Evolutionary conservation across 2,113 vertebrate genomes (phyloP), one percentile per base, ranked within the genome.

Genomic region (Oxygymnocypris stewartii): DNA sequence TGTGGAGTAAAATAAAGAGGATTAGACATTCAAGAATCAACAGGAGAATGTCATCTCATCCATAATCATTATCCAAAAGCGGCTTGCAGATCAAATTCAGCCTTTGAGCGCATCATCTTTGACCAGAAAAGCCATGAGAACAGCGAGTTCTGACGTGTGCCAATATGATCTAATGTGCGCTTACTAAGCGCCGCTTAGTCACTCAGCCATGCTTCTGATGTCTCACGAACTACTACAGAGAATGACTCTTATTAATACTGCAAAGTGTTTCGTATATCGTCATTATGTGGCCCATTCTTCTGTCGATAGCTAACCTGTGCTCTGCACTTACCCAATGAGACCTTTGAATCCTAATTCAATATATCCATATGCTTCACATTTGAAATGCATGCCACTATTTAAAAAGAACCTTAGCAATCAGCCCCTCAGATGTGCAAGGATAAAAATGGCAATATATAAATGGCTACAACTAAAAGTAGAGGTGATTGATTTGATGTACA

Each of bases 401-500:
- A 80, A 84, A 84, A 83, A 42, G 16, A 79, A 44, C 54, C 54
- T 18, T 67, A 76, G 9, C 44, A 51, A 42, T 82, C 73, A 77
- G 59, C 35, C 71, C 31, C 6, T 57, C 37, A 85, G 49, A 71
- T 61, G n/a, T 61, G 37, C n/a, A 23, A 28, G 18, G 77, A 59
- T 74, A 82, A n/a, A 80, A 75, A 61, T 82, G 5, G 44, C 20
- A 54, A 49, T 23, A 74, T 82, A 57, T 74, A 82, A 87, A 84
- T 59, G 67, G 63, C 40, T 69, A 63, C 23, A 44, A 49, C 77
- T 85, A 88, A 85, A 88, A 86, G 76, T 11, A 20, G 63, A 75
- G 6, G 67, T 82, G 85, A 89, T 88, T 87, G 69, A 88, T 80
- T 12, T 79, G 73, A 73, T 37, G 83, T 6, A 82, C 59, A 87